phyloP scores from a whole-genome alignment of 2,113 vertebrate species.

The Aptenodytes forsteri region DNA sequence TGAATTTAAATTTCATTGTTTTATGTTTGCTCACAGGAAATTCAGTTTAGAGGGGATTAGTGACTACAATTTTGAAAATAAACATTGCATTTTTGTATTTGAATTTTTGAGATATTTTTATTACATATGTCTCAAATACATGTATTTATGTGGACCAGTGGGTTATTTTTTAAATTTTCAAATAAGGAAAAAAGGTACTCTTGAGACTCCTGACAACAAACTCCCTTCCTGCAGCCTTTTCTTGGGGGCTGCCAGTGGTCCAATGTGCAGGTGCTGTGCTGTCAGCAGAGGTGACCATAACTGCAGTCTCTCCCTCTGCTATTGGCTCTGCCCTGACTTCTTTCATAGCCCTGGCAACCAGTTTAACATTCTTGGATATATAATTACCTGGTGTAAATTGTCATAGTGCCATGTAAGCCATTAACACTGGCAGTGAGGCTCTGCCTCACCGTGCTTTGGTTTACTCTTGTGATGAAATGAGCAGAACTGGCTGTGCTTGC shows the following conservation, averaged over 20 bases:
- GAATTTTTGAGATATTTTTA: neutral
- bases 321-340: fast-evolving
- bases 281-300: neutral
- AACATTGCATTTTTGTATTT: neutral
- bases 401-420: neutral
- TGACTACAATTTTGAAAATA: neutral
- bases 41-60: neutral
- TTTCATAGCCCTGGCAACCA: neutral
- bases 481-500: neutral
- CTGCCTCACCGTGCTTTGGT: neutral
- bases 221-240: neutral
- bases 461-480: neutral
- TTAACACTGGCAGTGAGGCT: neutral
- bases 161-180: neutral
- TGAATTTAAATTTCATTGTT: neutral
- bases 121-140: neutral
- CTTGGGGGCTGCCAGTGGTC: neutral
- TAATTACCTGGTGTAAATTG: neutral
- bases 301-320: neutral
- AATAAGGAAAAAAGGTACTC: neutral
- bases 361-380: neutral
- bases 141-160: neutral
- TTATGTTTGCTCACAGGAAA: neutral
- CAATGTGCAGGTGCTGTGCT: neutral
- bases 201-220: neutral